Percentiles rank a stretch among this genome's conserved stretches.
phyloP scores from a whole-genome alignment of 2,797 vertebrate species.

The Taenioides sp. region DNA sequence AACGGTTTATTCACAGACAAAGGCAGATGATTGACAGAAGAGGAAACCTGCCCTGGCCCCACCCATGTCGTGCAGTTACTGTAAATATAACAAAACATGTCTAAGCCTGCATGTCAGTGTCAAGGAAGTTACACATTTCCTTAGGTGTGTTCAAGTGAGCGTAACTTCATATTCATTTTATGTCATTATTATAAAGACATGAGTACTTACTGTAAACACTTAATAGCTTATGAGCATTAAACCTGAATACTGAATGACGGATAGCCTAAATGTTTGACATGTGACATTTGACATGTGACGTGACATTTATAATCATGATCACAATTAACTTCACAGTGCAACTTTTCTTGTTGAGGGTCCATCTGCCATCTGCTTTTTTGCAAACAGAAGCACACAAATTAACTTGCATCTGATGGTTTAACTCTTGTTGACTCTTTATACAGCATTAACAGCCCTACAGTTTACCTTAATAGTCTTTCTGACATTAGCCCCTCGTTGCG shows the following conservation, averaged over 20 bases:
- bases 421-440: background rate
- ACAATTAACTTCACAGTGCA: too few species aligned
- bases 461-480: constrained; percentile 1
- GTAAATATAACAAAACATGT: constrained; percentile 11
- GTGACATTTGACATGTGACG: too few species aligned
- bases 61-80: background rate
- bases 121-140: constrained; percentile 16
- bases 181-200: background rate
- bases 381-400: background rate
- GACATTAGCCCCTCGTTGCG: too few species aligned
- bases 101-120: constrained; percentile 2
- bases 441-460: background rate
- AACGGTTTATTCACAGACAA: background rate
- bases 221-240: too few species aligned
- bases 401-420: background rate
- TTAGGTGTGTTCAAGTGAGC: constrained; percentile 8
- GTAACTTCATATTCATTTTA: background rate
- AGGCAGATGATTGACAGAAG: background rate
- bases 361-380: background rate
- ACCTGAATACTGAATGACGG: too few species aligned
- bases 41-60: background rate
- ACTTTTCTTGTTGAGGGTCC: too few species aligned
- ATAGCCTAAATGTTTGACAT: too few species aligned
- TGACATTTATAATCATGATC: too few species aligned
- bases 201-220: too few species aligned